A percentile compares a stretch with the other conserved stretches of the same genome.
These are phyloP conservation scores for Ctenopoma multispine DNA, from an alignment of 2,797 vertebrate genomes.

Conservation along the genomic window DNA sequence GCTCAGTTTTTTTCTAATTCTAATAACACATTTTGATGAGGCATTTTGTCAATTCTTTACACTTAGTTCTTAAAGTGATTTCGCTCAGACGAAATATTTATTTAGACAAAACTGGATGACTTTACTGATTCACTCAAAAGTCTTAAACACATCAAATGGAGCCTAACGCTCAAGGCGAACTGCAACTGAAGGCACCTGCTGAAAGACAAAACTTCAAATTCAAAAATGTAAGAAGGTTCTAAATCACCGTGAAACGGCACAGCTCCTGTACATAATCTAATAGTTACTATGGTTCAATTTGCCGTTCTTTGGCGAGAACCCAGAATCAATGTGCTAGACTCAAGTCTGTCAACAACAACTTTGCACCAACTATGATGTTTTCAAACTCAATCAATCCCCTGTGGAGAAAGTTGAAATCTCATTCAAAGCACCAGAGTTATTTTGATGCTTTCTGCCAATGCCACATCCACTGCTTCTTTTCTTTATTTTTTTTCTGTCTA, in stretches of 20 bases:
- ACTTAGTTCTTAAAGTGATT: neutral
- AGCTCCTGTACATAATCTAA: conserved; percentile 31
- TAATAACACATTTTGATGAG: neutral
- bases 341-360: conserved; percentile 31
- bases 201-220: neutral
- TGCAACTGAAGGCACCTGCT: neutral
- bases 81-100: conserved; percentile 3
- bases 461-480: conserved; percentile 7
- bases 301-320: conserved; percentile 27
- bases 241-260: neutral
- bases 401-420: neutral
- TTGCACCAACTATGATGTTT: conserved; percentile 14
- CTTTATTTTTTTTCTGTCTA: conserved; percentile 18
- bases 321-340: conserved; percentile 42
- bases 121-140: neutral
- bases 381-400: conserved; percentile 14
- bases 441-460: conserved; percentile 31
- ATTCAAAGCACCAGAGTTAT: conserved; percentile 18
- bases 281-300: conserved; percentile 31
- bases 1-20: neutral
- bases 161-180: neutral
- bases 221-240: neutral
- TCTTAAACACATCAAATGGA: neutral
- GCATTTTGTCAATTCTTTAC: conserved; percentile 1
- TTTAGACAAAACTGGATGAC: neutral